Evolutionary conservation across 2,888 invertebrate species (phyloP), one percentile per base, ranked within the genome.

Genomic region (Drosophila anomelani): DNA sequence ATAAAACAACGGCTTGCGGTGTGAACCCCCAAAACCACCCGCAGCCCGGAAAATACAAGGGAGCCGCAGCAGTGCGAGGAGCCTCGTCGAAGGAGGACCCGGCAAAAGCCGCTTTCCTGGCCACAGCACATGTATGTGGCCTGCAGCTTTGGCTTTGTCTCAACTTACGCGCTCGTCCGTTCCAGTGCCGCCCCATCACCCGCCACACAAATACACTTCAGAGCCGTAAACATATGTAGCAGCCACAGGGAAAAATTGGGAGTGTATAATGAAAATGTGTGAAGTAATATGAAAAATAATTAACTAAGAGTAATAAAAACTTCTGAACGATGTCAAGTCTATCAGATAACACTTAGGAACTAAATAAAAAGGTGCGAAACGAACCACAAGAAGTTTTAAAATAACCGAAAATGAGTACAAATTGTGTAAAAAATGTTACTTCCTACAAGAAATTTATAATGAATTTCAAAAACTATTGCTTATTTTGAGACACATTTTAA

Each of bases 1-100:
- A 79, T 78, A 83, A 85, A 83, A 79, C 76, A 83, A 78, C 78
- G 75, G 82, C 70, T 78, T 79, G 86, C 68, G 79, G 76, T 73
- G 72, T 7, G 20, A 34, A 8, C 58, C 67, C 49, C 41, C 46
- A 12, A 55, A 73, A 57, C 59, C 59, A 32, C 13, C 44, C 26
- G 26, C 38, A 20, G 34, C 44, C 46, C 32, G 38, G 29, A 20
- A 29, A 29, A 12, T 5, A 44, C n/a, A 13, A 38, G 12, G 32
- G 15, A 44, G 32, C 20, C 1, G 20, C 20, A 20, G 20, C 20
- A 20, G 20, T 20, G 20, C 12, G 32, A 9, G 23, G 9, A 17
- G 41, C 54, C 13, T 10, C 34, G 36, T 12, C 36, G n/a, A 17
- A 26, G 23, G 9, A 46, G 23, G 7, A 38, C 29, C 9, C 46